Evolutionary conservation across 2,113 vertebrate genomes (phyloP), one percentile per base, ranked within the genome.

Genomic region (Toxotes chatareus): DNA sequence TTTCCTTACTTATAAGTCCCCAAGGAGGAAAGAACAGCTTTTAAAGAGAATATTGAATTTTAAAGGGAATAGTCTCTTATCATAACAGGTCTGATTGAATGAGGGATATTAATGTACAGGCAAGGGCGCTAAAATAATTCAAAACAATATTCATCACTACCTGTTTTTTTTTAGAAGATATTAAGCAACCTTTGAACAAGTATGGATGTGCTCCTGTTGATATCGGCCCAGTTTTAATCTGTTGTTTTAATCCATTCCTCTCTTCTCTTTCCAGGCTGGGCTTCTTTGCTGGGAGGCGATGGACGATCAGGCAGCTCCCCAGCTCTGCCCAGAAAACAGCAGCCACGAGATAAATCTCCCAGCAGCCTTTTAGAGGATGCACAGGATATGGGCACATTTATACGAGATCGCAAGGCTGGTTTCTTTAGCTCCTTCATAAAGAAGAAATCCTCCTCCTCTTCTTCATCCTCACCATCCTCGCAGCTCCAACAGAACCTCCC

Each of bases 361-460:
- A 96, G 94, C 91, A 96, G 96, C 94, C 94, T 98, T 51, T 82
- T 98, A 86, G 98, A 99, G 78, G 98, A 99, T 53, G 86, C 94
- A 74, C 95, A 96, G 90, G 98, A 99, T 63, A 78, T 91, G 92
- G 96, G 97, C 67, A 97, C 96, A n/a, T 99, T 99, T 86, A 98
- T 96, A 36, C 94, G 98, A 77, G 98, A 99, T 87, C 96, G 98
- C 70, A 99, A 99, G 87, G 96, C 98, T 2, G 97, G 98, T 87
- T 99, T 99, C 95, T 99, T 99, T 93, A 99, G 98, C 92, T 99
- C 98, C 47, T 99, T 99, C 79, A 99, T 99, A 92, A 99, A 97
- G 93, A 99, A 99, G 92, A 99, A 98, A 86, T 92, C 94, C 9
- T 90, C 92, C 23, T 92, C 91, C 0, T 92, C 93, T 0, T 90